Percentiles rank a stretch among this genome's conserved stretches.
Conservation (phyloP, 1,140 invertebrate species). For the Ectropis grisescens region DNA sequence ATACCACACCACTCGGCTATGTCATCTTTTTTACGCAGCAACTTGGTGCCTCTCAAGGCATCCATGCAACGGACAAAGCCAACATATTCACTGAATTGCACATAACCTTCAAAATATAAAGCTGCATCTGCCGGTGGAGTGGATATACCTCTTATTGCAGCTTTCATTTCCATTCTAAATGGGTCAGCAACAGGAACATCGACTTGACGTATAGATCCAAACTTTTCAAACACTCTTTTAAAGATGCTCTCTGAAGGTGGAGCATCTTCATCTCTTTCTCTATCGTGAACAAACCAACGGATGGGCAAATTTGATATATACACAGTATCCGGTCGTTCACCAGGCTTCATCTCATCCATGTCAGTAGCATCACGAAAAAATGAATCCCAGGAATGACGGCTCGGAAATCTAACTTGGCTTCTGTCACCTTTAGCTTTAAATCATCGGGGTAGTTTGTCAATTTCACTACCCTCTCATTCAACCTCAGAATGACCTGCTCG, state of each 20-base stretch:
- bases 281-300: slow-evolving; percentile 79
- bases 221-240: slow-evolving; percentile 88
- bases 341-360: slow-evolving; percentile 97
- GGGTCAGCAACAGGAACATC: slow-evolving; percentile 92
- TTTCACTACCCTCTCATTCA: slow-evolving; percentile 86
- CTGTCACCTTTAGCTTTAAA: slow-evolving; percentile 85
- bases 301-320: slow-evolving; percentile 85
- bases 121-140: slow-evolving; percentile 80
- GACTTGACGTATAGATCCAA: slow-evolving; percentile 86
- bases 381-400: slow-evolving; percentile 92
- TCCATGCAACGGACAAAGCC: slow-evolving; percentile 96
- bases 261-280: slow-evolving; percentile 72
- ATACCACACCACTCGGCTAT: slow-evolving; percentile 76
- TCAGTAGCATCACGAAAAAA: slow-evolving; percentile 95
- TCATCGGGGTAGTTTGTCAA: slow-evolving; percentile 85
- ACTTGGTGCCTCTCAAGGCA: slow-evolving; percentile 88
- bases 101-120: slow-evolving; percentile 78
- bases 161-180: slow-evolving; percentile 85
- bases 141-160: slow-evolving; percentile 78
- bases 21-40: slow-evolving; percentile 83
- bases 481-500: slow-evolving; percentile 76
- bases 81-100: slow-evolving; percentile 95
- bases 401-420: slow-evolving; percentile 90
- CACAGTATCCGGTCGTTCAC: slow-evolving; percentile 95
- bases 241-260: slow-evolving; percentile 82